phyloP scores from a whole-genome alignment of 1,140 invertebrate species.

The Drosophila varians region DNA sequence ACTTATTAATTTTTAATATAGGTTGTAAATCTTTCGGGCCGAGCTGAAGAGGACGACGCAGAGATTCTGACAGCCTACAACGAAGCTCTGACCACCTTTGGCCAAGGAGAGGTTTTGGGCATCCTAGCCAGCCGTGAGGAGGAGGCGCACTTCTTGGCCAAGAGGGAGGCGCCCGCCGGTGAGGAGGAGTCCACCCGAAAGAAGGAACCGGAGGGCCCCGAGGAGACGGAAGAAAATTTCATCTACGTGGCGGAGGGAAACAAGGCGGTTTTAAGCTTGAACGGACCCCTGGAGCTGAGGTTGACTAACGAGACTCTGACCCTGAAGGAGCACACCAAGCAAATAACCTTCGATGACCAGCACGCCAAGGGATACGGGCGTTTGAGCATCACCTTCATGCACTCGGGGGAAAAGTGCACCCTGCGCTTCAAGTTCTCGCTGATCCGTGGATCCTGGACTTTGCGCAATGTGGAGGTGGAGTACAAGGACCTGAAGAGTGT shows the following conservation, averaged over 20 bases:
- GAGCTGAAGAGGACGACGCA: conserved; percentile 85
- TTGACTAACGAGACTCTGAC: conserved; percentile 46
- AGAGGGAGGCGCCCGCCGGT: conserved; percentile 55
- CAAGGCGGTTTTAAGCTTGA: conserved; percentile 75
- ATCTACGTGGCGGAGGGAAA: conserved; percentile 74
- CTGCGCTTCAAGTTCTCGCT: conserved; percentile 75
- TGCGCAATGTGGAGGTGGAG: conserved; percentile 85
- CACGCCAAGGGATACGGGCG: conserved; percentile 61
- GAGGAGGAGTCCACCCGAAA: conserved; percentile 31
- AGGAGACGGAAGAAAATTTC: conserved; percentile 64
- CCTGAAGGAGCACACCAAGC: conserved; percentile 69
- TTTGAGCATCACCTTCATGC: conserved; percentile 71
- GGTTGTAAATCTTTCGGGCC: conserved; percentile 85
- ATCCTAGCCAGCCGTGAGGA: conserved; percentile 84
- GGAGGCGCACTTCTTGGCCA: conserved; percentile 69
- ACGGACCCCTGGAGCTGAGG: conserved; percentile 62
- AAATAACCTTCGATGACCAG: conserved; percentile 79
- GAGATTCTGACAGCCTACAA: conserved; percentile 85
- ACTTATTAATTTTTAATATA: conserved; percentile 39
- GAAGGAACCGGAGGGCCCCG: conserved; percentile 39
- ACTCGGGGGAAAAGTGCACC: conserved; percentile 63
- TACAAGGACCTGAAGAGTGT: conserved; percentile 63
- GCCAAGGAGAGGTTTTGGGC: conserved; percentile 85
- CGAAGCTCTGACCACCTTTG: conserved; percentile 85
- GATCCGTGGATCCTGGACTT: conserved; percentile 84